Percentiles rank a stretch among this genome's conserved stretches.
Conservation (phyloP, 1,140 invertebrate genomes). For the Lordiphosa mommai region DNA sequence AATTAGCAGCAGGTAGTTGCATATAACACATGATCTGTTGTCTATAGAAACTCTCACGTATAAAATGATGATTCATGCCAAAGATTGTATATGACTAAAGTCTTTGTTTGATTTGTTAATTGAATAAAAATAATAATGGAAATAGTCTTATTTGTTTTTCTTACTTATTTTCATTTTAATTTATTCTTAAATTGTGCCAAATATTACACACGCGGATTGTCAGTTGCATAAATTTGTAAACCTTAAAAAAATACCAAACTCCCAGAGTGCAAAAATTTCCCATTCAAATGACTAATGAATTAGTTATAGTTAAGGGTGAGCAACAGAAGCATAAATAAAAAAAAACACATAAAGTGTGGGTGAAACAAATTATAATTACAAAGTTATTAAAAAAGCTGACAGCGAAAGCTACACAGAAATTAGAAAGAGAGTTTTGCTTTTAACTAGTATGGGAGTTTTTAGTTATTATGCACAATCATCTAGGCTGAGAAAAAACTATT, state of each 20-base stretch:
- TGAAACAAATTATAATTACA: constrained; percentile 43
- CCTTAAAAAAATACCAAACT: constrained; percentile 15
- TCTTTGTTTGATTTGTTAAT: background rate
- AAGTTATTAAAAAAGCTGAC: constrained; percentile 33
- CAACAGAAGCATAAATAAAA: constrained; percentile 10
- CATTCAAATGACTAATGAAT: constrained; percentile 34
- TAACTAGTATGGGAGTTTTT: constrained; percentile 5
- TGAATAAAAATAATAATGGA: too few species aligned
- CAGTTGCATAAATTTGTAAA: constrained; percentile 40
- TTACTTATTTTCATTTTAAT: too few species aligned
- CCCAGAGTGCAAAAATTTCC: constrained; percentile 15
- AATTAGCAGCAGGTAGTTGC: constrained; percentile 42
- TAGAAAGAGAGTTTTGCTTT: constrained; percentile 2
- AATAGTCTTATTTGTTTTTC: too few species aligned
- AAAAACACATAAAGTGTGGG: constrained; percentile 20
- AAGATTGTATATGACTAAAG: background rate
- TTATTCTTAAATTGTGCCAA: background rate
- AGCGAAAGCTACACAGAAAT: constrained; percentile 31
- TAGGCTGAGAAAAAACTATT: too few species aligned
- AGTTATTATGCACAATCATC: constrained; percentile 18
- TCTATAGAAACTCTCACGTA: constrained; percentile 43
- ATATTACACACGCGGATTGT: too few species aligned
- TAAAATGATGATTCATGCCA: constrained; percentile 39
- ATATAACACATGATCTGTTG: constrained; percentile 16
- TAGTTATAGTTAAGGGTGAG: constrained; percentile 16